Conservation (phyloP, 2,797 vertebrate genomes). For the Ispidina picta region DNA sequence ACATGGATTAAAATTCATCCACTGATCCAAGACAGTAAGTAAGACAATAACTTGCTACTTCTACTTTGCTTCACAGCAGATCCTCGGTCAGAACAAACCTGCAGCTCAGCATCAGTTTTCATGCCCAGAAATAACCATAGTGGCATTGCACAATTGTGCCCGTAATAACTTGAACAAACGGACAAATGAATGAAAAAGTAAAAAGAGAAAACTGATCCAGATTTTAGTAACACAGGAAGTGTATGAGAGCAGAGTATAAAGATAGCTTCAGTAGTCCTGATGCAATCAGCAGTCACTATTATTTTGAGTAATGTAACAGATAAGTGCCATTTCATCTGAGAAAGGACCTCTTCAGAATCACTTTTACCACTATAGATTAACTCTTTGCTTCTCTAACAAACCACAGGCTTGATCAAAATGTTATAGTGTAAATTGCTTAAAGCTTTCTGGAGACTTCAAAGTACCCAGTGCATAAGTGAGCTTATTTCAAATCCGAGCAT, state of each 20-base stretch:
- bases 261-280: not conserved
- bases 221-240: not conserved
- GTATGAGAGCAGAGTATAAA: not conserved
- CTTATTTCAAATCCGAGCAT: not conserved
- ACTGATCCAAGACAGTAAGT: slow-evolving; percentile 25
- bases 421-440: slow-evolving; percentile 1
- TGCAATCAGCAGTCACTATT: not conserved
- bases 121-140: not conserved
- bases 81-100: not conserved
- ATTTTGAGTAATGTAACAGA: not conserved
- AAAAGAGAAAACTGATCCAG: not conserved
- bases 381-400: not conserved
- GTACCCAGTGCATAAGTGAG: not conserved
- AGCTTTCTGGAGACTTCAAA: slow-evolving; percentile 16
- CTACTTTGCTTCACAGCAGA: not conserved
- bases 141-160: not conserved
- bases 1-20: slow-evolving; percentile 21
- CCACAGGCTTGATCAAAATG: not conserved
- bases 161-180: not conserved
- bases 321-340: not conserved
- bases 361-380: not conserved
- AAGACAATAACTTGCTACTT: slow-evolving; percentile 10
- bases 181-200: not conserved
- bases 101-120: not conserved
- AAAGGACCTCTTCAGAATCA: not conserved